Evolutionary conservation across 2,797 vertebrate species (phyloP).

Genomic region (Notolepis coatsorum): DNA sequence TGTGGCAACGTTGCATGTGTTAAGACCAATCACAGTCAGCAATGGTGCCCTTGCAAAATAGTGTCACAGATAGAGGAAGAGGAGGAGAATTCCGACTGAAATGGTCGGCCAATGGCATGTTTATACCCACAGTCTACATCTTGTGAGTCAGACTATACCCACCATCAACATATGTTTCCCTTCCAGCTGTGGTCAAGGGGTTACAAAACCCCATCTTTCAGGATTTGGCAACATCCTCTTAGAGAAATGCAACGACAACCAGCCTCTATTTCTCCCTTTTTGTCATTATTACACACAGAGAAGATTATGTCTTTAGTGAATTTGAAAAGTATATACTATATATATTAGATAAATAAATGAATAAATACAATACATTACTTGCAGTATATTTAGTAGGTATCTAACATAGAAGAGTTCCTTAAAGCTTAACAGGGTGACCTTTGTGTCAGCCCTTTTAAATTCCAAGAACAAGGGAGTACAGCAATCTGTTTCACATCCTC

Average conservation of each 20-base stretch:
- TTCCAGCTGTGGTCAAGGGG: constrained; percentile 53
- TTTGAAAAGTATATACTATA: not conserved
- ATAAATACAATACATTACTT: not conserved
- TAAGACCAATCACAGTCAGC: no score
- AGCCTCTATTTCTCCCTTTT: constrained; percentile 54
- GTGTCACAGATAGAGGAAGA: no score
- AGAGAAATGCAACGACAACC: constrained; percentile 30
- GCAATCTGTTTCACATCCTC: constrained; percentile 64
- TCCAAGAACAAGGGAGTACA: constrained; percentile 38
- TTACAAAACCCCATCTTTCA: constrained; percentile 60
- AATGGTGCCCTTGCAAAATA: no score
- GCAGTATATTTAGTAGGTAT: not conserved
- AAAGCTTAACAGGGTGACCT: not conserved
- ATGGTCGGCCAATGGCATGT: no score
- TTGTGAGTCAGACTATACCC: constrained; percentile 19
- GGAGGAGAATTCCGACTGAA: no score
- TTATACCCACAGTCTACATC: no score
- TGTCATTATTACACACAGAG: constrained; percentile 21
- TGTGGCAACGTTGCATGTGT: no score
- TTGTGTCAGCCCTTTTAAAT: constrained; percentile 43
- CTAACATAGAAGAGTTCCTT: not conserved
- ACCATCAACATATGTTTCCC: constrained; percentile 60
- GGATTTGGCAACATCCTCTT: constrained; percentile 74
- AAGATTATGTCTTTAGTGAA: not conserved
- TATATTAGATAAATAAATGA: no score